phyloP scores from a whole-genome alignment of 2,113 vertebrate species.

The Notechis scutatus region DNA sequence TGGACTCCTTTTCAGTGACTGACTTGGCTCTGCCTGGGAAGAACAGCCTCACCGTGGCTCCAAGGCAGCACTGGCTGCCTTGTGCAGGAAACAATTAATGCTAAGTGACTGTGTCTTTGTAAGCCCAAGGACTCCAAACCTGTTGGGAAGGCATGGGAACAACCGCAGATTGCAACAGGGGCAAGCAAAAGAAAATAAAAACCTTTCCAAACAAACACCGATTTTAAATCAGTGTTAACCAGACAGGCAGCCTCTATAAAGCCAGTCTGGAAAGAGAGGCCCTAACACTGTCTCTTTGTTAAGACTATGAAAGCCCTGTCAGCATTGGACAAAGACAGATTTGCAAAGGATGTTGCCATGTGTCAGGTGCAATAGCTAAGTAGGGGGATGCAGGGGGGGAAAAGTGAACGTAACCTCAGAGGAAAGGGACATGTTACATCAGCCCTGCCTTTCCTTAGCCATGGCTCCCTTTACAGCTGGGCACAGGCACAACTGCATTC shows the following conservation, averaged over 20 bases:
- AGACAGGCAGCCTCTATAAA: conserved; percentile 23
- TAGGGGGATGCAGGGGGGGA: neutral
- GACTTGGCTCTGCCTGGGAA: neutral
- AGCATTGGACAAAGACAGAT: neutral
- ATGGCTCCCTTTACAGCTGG: neutral
- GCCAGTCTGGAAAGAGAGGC: conserved; percentile 33
- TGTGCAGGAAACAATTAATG: conserved; percentile 39
- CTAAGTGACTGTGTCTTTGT: conserved; percentile 61
- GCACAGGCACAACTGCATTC: neutral
- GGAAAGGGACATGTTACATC: neutral
- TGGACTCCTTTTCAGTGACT: neutral
- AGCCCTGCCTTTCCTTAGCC: neutral
- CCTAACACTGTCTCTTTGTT: neutral
- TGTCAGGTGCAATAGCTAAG: conserved; percentile 3
- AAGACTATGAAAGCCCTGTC: fast-evolving
- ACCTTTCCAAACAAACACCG: conserved; percentile 38
- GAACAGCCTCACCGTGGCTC: neutral
- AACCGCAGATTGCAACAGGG: conserved; percentile 36
- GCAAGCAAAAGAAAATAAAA: neutral
- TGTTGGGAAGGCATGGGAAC: conserved; percentile 46
- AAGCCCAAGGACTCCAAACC: neutral
- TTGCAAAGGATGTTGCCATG: neutral
- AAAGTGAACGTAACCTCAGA: neutral
- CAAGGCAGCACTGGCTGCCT: neutral
- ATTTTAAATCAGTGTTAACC: conserved; percentile 46